phyloP scores from a whole-genome alignment of 2,113 vertebrate species.

The Romanogobio albipinnatus region DNA sequence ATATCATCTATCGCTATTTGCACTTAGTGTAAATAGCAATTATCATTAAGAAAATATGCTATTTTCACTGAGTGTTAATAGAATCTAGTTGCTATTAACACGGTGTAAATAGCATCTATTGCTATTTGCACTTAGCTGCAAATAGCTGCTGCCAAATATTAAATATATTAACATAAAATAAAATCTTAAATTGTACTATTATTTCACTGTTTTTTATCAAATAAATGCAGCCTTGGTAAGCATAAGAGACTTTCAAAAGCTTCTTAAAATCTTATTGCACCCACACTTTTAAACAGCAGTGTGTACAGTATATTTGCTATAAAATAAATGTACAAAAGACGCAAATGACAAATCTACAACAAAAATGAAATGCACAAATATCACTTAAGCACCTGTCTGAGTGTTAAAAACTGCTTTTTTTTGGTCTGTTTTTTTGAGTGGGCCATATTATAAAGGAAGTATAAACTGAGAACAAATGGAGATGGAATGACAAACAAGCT shows the following conservation, averaged over 20 bases:
- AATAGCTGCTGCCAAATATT: not conserved
- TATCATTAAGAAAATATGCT: too few relatives aligned
- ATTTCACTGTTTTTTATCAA: not conserved
- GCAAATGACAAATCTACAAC: too few relatives aligned
- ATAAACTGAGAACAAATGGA: not conserved
- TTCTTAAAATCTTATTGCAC: not conserved
- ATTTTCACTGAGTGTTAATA: too few relatives aligned
- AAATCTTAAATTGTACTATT: not conserved
- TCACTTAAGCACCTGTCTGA: not conserved
- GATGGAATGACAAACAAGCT: not conserved
- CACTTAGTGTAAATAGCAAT: too few relatives aligned
- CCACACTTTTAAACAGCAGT: not conserved
- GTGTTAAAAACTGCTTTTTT: not conserved
- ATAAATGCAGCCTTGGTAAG: not conserved
- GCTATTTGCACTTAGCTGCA: too few relatives aligned
- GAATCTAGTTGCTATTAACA: too few relatives aligned
- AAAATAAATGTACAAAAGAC: too few relatives aligned
- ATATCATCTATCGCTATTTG: too few relatives aligned
- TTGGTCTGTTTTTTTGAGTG: not conserved
- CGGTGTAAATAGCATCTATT: too few relatives aligned
- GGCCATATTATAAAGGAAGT: not conserved
- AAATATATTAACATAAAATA: not conserved
- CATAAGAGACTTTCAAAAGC: not conserved
- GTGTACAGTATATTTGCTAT: too few relatives aligned
- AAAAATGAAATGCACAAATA: not conserved